Conservation (phyloP, 2,797 vertebrate species). For the Setipinna tenuifilis region DNA sequence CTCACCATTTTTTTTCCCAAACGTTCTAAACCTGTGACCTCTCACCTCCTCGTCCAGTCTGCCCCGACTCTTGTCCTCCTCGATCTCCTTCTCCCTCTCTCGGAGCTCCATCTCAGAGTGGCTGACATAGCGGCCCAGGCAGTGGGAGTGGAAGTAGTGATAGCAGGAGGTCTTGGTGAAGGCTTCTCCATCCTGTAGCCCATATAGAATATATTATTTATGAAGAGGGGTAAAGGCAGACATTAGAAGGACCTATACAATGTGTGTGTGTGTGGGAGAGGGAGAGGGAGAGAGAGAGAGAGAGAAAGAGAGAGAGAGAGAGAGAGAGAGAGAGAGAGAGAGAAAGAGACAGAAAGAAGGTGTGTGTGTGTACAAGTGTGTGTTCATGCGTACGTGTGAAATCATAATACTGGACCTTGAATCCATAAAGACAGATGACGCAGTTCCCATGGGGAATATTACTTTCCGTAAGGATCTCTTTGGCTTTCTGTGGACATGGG, state of each 20-base stretch:
- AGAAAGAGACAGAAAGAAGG: no score
- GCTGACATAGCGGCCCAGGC: conserved; percentile 87
- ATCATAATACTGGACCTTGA: conserved; percentile 69
- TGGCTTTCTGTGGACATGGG: conserved; percentile 71
- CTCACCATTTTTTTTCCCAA: not conserved
- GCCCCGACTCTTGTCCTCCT: conserved; percentile 77
- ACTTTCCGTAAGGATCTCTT: conserved; percentile 88
- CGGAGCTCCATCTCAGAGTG: conserved; percentile 87
- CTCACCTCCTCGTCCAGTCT: conserved; percentile 62
- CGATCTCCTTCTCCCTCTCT: conserved; percentile 78
- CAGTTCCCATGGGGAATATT: conserved; percentile 96
- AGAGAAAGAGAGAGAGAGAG: no score
- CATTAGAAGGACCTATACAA: not conserved
- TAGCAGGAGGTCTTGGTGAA: conserved; percentile 94
- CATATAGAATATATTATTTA: not conserved
- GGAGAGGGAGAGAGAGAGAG: not conserved
- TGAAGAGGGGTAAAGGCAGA: not conserved
- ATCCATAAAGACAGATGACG: conserved; percentile 93
- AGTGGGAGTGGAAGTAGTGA: conserved; percentile 95
- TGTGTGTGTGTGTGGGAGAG: not conserved
- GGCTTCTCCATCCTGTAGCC: conserved; percentile 80
- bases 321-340: no score
- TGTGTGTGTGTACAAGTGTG: no score
- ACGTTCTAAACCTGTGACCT: not conserved
- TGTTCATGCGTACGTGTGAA: not conserved